These are phyloP conservation scores for Sipha maydis DNA, from an alignment of 2,888 invertebrate species.

Conservation along the genomic window DNA sequence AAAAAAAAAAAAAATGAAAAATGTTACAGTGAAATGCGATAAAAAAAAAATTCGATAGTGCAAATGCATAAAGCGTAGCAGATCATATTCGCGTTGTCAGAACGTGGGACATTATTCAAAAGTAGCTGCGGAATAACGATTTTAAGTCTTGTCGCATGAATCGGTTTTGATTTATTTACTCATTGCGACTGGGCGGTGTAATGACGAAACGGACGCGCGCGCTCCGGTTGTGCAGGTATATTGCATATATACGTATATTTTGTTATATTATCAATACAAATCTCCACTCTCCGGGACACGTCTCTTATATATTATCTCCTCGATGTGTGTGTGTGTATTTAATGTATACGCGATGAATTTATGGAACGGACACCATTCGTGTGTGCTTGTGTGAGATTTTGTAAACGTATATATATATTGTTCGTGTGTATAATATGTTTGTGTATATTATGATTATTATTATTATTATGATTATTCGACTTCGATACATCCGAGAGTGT, in stretches of 20 bases:
- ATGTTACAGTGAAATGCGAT: no score
- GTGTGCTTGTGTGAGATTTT: not conserved
- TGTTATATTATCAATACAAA: conserved; percentile 13
- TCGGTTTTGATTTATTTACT: conserved; percentile 26
- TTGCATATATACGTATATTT: not conserved
- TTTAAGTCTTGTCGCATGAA: not conserved
- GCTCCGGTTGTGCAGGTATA: no score
- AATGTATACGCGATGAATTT: not conserved
- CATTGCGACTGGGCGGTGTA: not conserved
- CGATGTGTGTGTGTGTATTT: not conserved
- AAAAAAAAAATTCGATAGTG: no score
- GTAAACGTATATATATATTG: not conserved
- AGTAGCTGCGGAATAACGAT: no score
- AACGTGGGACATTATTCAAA: no score
- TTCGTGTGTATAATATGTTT: not conserved
- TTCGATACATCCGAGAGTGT: not conserved
- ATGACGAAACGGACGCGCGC: not conserved
- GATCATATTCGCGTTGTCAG: no score
- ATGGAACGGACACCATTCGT: not conserved
- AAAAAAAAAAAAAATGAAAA: no score
- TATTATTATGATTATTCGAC: conserved; percentile 2
- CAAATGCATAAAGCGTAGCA: no score
- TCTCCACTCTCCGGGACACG: not conserved
- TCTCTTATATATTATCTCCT: not conserved
- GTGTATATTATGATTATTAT: not conserved